Evolutionary conservation across 1,140 invertebrate genomes (phyloP), one percentile per base, ranked within the genome.

Genomic region (Bombus fervidus): DNA sequence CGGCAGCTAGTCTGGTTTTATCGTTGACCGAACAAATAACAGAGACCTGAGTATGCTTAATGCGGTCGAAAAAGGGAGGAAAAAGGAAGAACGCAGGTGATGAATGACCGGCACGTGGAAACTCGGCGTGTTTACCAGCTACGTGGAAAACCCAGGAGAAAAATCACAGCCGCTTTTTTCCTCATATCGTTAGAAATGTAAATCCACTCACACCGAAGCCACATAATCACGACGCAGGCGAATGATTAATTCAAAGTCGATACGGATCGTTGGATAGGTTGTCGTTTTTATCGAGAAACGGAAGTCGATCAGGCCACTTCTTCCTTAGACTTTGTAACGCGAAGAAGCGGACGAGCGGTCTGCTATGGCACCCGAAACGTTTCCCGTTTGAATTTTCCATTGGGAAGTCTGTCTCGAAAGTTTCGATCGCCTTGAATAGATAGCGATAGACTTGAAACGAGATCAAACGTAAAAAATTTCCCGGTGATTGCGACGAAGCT

Each of bases 11-110:
- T 87, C 86, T 66, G 84, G 82, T 85, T 53, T 53, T 80, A 85
- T 86, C 86, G 80, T 89, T 80, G 88, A 82, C 87, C 75, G 87
- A 89, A 74, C 75, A 66, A 85, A 86, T 89, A 86, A 89, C 78
- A 43, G 79, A 75, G 73, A 25, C n/a, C 78, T 15, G 57, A 15
- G 41, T 31, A 74, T 62, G 83, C 75, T 68, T 64, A 71, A 43
- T 57, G 68, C 53, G 83, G 13, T 37, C 39, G 47, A 59, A 47
- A 64, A 62, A 41, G 5, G 12, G 12, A 1, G 4, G 31, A 6
- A 75, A 39, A 18, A 66, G 41, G 64, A 64, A 66, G 64, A 85
- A 1, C 31, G 18, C 5, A 53, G 47, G 47, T 53, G 47, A 53
- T 53, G 47, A 53, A 53, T 53, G 47, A 22, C 47, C 18, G 47